Percentiles rank a stretch among this genome's conserved stretches.
Evolutionary conservation across 2,888 invertebrate genomes (phyloP).

Genomic region (Eristalis intricaria): DNA sequence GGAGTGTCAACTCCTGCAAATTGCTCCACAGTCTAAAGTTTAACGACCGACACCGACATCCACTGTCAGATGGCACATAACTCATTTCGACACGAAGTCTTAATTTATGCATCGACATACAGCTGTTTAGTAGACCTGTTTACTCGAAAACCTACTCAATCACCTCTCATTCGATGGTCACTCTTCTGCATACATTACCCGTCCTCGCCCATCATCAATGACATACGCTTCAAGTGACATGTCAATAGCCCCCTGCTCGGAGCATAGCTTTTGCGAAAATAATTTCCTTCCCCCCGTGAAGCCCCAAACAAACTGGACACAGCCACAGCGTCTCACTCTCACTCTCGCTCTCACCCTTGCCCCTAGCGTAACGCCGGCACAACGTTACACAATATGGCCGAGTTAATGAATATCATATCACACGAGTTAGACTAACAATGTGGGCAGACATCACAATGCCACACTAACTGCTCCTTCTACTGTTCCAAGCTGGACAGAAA

Average conservation of each 20-base stretch:
- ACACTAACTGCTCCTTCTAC: background rate
- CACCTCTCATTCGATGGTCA: background rate
- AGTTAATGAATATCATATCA: constrained; percentile 66
- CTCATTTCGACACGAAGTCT: background rate
- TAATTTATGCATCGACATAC: background rate
- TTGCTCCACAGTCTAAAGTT: background rate
- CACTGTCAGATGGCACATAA: background rate
- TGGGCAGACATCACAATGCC: constrained; percentile 49
- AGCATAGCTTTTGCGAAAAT: background rate
- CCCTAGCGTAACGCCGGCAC: background rate
- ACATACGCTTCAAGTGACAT: constrained; percentile 2
- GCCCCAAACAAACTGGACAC: too few relatives aligned
- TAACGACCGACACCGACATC: background rate
- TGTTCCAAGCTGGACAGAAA: constrained; percentile 27
- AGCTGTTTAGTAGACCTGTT: background rate
- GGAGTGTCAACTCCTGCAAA: background rate
- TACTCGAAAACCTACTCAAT: background rate
- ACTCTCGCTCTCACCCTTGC: background rate
- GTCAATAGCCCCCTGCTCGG: background rate
- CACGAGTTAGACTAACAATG: constrained; percentile 50
- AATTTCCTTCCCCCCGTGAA: background rate
- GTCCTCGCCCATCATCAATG: background rate
- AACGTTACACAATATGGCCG: constrained; percentile 37
- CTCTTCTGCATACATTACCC: background rate
- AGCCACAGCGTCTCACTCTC: too few relatives aligned